Evolutionary conservation across 2,797 vertebrate species (phyloP).

Genomic region (Peromyscus nudipes): DNA sequence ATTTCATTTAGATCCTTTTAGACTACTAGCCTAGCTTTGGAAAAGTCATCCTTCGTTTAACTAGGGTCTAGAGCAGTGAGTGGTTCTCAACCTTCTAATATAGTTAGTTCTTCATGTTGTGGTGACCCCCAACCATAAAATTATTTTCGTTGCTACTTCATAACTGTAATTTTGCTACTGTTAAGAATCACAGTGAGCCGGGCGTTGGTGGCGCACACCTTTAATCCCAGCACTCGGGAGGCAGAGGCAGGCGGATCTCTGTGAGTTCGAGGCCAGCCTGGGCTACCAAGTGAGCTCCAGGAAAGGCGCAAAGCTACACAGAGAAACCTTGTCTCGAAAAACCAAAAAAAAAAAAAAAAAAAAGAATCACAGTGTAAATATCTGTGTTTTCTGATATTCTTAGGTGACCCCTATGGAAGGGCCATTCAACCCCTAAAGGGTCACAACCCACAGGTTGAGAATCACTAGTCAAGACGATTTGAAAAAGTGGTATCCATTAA

Average conservation of each 20-base stretch:
- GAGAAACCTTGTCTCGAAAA: too few species aligned
- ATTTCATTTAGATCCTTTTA: conserved; percentile 60
- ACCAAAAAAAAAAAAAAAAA: too few species aligned
- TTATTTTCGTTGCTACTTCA: background rate
- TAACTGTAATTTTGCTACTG: background rate
- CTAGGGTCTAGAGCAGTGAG: background rate
- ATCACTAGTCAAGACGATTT: background rate
- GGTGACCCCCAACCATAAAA: background rate
- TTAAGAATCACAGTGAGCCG: background rate
- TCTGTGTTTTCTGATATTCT: background rate
- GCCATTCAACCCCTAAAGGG: background rate
- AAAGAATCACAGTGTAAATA: background rate
- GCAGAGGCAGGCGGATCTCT: too few species aligned
- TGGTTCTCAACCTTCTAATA: background rate
- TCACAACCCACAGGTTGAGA: background rate
- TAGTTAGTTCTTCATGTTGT: too few species aligned
- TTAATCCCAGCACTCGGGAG: too few species aligned
- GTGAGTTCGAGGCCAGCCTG: too few species aligned
- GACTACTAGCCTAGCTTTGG: conserved; percentile 27
- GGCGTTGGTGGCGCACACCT: too few species aligned
- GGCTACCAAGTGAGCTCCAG: too few species aligned
- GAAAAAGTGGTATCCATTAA: background rate
- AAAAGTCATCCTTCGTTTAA: background rate
- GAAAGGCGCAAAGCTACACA: too few species aligned
- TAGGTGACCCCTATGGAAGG: background rate